Evolutionary conservation across 2,888 invertebrate species (phyloP).

Genomic region (Acanthococcus lagerstroemiae): DNA sequence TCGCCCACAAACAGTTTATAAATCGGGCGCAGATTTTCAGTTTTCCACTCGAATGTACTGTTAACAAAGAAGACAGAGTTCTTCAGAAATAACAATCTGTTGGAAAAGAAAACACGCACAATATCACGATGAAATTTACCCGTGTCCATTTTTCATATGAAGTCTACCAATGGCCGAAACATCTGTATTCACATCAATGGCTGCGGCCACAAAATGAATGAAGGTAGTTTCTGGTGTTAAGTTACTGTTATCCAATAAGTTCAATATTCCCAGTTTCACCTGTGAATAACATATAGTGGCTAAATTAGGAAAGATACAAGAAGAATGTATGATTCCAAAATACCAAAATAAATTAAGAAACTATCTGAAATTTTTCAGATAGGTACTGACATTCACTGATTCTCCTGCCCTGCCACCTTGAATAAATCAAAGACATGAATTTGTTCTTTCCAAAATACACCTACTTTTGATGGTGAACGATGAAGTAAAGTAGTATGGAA

Average conservation of each 20-base stretch:
- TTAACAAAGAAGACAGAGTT: background rate
- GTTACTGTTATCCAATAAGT: slow-evolving; percentile 46
- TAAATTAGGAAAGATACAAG: too few species aligned
- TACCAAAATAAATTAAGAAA: too few species aligned
- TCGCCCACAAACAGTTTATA: slow-evolving; percentile 21
- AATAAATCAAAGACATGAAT: too few species aligned
- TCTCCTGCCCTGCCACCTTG: too few species aligned
- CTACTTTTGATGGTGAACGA: too few species aligned
- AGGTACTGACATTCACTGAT: too few species aligned
- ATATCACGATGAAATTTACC: slow-evolving; percentile 1
- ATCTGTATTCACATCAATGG: slow-evolving; percentile 7
- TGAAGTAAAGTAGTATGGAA: too few species aligned
- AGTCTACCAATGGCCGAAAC: slow-evolving; percentile 7
- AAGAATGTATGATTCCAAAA: too few species aligned
- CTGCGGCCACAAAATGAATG: slow-evolving; percentile 7
- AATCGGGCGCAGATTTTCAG: slow-evolving; percentile 4
- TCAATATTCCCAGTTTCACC: slow-evolving; percentile 67
- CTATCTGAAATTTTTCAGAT: too few species aligned
- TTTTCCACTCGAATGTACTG: slow-evolving; percentile 14
- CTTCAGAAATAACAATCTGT: background rate
- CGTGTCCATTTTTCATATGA: background rate
- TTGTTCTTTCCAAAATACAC: too few species aligned
- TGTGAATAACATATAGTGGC: too few species aligned
- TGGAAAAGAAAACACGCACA: background rate
- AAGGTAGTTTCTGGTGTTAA: slow-evolving; percentile 7